Evolutionary conservation across 2,797 vertebrate genomes (phyloP), one percentile per base, ranked within the genome.

Genomic region (Antennarius maculatus): DNA sequence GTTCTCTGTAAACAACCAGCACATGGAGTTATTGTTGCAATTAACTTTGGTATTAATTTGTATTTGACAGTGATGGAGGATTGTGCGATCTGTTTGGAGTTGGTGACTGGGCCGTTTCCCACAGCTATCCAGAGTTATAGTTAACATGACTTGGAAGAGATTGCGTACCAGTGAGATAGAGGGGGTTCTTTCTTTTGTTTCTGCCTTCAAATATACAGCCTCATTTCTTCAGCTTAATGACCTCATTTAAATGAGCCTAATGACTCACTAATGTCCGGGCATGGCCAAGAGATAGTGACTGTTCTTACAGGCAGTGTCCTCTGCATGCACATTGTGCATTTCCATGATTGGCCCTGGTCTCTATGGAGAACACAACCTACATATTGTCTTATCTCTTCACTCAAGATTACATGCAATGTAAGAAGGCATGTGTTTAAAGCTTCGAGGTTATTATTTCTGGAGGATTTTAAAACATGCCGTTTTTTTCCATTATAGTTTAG

Each of bases 161-260:
- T 76, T 74, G 61, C 56, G 47, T 43, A 77, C 72, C 75, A 64
- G 58, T 86, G 87, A 89, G 71, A 77, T 86, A 89, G 14, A 61
- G 52, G 29, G 42, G 14, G 41, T 23, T 82, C 56, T 68, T 85
- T 70, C 75, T 82, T 85, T 86, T 82, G 77, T 81, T 84, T 81
- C 83, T 60, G 27, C 71, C 66, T 84, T 83, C 77, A 76, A 85
- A 92, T 91, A 87, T 91, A 91, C 81, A 77, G 89, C 91, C 91
- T 92, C 88, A 83, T 92, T 93, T 91, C 84, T 83, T 89, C 79
- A 73, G 87, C 87, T 91, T 93, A 94, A 93, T 80, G 85, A 88
- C 89, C 91, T 90, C 79, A 88, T 93, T 92, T 90, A 90, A 92
- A 92, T 76, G 74, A 83, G 84, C 88, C 87, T 93, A 92, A 94